Evolutionary conservation across 2,113 vertebrate species (phyloP), one percentile per base, ranked within the genome.

Genomic region (Boulengeromyrus knoepffleri): DNA sequence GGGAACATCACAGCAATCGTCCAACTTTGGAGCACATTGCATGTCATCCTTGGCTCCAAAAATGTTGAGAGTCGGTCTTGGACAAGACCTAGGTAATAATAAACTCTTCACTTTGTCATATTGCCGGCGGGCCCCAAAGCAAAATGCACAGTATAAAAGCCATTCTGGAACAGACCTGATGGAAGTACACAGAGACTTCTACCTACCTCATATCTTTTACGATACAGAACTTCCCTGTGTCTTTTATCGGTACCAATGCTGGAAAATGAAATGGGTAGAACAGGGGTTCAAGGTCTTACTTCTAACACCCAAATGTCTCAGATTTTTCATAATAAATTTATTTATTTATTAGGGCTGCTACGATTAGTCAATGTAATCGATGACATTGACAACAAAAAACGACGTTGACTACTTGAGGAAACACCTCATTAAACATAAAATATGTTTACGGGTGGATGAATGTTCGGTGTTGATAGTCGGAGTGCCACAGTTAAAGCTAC

Each of bases 1-100:
- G 6, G 0, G 24, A n/a, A 5, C 3, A 66, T 27, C 0, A 0
- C 0, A n/a, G 24, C 58, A 27, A 0, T 66, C 58, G 0, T 9
- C 58, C 2, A 0, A 62, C 58, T 27, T 62, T 62, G 24, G 58
- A 62, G 0, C 8, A 62, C 0, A 62, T 62, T n/a, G 58, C 8
- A 0, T 62, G 21, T 24, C 58, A 62, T 1, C 21, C 58, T n/a
- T 62, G 58, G 58, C 58, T 62, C 7, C 58, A 62, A 2, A 62
- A n/a, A n/a, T 0, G 1, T 10, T 3, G 24, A 10, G 21, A 62
- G 21, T 24, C 21, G 5, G 53, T 24, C 21, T 58, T n/a, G 21
- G 56, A 0, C 56, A 58, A 58, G 21, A 24, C 19, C 58, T 27
- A n/a, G 58, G 9, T 62, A 62, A 62, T 27, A 62, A 62, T 62